Base-by-base conservation (phyloP, 2,888 invertebrate genomes). In the Myathropa florea region DNA sequence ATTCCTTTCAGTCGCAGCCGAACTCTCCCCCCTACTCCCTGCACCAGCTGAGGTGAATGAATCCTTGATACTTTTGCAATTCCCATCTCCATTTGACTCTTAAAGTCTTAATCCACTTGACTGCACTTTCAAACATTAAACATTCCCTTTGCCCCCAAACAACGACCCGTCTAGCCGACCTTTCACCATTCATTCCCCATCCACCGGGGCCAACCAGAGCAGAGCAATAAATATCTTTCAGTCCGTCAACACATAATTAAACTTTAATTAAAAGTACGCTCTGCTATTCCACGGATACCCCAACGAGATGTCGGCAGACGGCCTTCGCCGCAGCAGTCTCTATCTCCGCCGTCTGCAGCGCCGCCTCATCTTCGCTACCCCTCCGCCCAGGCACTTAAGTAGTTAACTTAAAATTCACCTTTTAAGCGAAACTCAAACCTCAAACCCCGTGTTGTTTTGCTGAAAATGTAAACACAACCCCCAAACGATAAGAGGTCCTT, bases 161-260 rank as follows among this genome's bases (percentile, higher is more conserved):
- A 59, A 36, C n/a, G 71, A 55, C n/a, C n/a, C 26, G 21, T 12
- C 10, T 10, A 4, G 18, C 10, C 14, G 3, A 0, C 1, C 18
- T 14, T 23, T 10, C 23, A 59, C 6, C 57, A 6, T 4, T 14
- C 12, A 14, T 14, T 39, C 64, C n/a, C n/a, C n/a, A n/a, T n/a
- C 36, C 12, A 26, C 36, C 18, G 36, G 30, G 59, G n/a, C n/a
- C n/a, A n/a, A 33, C 12, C 33, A 33, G 12, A 33, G 33, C 33
- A 33, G 2, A 30, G 70, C 75, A 75, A 81, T 81, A 80, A 80
- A 76, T 80, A 65, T 81, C 70, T 33, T 60, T 67, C 77, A 76
- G 71, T 81, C 76, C 76, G 65, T 85, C 81, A 82, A 77, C 85
- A 82, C 82, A 77, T 85, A 77, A 85, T 85, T 85, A 85, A 85